Conservation (phyloP, 2,888 invertebrate species). For the Limnephilus rhombicus region DNA sequence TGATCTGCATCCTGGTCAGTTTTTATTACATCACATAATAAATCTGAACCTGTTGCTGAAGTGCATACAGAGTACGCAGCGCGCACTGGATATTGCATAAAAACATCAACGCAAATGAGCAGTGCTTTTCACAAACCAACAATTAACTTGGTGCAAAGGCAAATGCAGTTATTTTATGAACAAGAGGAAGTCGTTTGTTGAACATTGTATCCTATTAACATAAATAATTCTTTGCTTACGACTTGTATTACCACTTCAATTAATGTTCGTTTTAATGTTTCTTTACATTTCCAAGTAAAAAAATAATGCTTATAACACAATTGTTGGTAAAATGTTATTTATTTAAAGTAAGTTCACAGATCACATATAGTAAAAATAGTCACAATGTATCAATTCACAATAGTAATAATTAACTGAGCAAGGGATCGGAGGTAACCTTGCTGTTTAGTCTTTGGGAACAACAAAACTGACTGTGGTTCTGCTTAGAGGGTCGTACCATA, state of each 20-base stretch:
- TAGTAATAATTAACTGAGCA: too few relatives aligned
- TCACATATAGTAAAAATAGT: too few relatives aligned
- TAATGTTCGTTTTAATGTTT: not conserved
- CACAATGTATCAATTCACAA: too few relatives aligned
- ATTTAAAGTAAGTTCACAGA: too few relatives aligned
- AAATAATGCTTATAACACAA: not conserved
- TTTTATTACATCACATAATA: not conserved
- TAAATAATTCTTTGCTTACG: not conserved
- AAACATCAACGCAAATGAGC: not conserved
- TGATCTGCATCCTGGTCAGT: not conserved
- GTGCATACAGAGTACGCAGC: not conserved
- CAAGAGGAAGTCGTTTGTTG: slow-evolving; percentile 8
- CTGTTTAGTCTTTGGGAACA: too few relatives aligned
- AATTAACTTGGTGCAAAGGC: slow-evolving; percentile 18
- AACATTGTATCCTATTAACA: not conserved
- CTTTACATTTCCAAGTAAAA: too few relatives aligned
- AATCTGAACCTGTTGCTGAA: not conserved
- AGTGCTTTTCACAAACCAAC: not conserved
- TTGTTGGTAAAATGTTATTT: too few relatives aligned
- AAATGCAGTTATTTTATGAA: slow-evolving; percentile 7
- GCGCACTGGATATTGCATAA: not conserved
- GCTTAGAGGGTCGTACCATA: too few relatives aligned
- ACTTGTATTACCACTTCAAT: not conserved
- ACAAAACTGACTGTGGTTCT: too few relatives aligned
- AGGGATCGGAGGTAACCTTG: too few relatives aligned